These are phyloP conservation scores for Sitodiplosis mosellana DNA, from an alignment of 1,140 invertebrate genomes.

Conservation along the genomic window DNA sequence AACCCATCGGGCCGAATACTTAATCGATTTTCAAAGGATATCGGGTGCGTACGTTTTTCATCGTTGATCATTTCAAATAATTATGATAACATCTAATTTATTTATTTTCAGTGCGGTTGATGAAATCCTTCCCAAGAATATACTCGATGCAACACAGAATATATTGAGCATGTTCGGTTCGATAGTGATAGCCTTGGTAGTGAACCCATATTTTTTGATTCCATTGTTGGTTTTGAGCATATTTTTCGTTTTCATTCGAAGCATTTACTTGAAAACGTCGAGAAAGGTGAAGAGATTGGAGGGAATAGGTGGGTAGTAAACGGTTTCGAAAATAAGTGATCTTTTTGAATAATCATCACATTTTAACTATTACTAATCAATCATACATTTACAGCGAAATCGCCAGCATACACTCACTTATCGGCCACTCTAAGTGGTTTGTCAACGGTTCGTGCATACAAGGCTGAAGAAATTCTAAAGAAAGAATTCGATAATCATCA, in stretches of 20 bases:
- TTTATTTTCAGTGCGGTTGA: too few species aligned
- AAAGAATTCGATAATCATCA: constrained; percentile 40
- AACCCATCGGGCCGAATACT: constrained; percentile 56
- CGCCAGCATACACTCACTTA: constrained; percentile 62
- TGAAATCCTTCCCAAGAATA: too few species aligned
- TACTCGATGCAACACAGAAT: constrained; percentile 55
- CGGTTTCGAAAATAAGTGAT: constrained; percentile 1
- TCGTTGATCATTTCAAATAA: too few species aligned
- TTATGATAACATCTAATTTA: too few species aligned
- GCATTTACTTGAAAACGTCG: constrained; percentile 63
- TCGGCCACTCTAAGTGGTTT: constrained; percentile 52
- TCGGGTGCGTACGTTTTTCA: constrained; percentile 46
- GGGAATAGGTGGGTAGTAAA: constrained; percentile 44
- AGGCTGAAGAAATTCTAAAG: constrained; percentile 38
- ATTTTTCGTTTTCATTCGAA: constrained; percentile 51
- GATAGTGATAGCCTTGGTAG: constrained; percentile 45
- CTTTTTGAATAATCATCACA: background rate
- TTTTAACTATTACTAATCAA: background rate
- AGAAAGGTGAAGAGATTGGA: constrained; percentile 73
- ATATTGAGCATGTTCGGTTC: constrained; percentile 40
- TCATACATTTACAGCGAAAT: constrained; percentile 21
- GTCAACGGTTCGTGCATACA: constrained; percentile 51
- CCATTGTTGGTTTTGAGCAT: constrained; percentile 45
- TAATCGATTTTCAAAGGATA: constrained; percentile 60
- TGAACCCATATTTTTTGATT: constrained; percentile 53